phyloP scores from a whole-genome alignment of 2,113 vertebrate genomes.

The rabbit (Oryctolagus cuniculus) region DNA sequence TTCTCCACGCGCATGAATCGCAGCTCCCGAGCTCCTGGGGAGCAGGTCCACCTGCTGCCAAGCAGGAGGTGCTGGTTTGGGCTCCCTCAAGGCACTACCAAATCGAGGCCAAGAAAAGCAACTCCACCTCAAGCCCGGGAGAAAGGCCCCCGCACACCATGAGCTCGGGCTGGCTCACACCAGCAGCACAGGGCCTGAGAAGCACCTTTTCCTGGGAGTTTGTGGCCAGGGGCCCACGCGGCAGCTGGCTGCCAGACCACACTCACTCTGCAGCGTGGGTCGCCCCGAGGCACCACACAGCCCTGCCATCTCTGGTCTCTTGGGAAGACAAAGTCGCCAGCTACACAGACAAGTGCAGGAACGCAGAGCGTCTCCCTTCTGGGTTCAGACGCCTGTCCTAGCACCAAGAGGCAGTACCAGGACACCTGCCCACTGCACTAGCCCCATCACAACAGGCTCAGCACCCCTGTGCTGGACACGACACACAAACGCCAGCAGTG shows the following conservation, averaged over 20 bases:
- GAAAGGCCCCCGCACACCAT: conserved; percentile 77
- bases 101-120: conserved; percentile 75
- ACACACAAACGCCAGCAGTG: neutral
- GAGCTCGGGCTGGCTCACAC: neutral
- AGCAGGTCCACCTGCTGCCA: conserved; percentile 77
- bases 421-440: neutral
- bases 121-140: conserved; percentile 77
- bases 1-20: conserved; percentile 87
- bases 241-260: neutral
- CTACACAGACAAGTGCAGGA: no score
- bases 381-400: neutral
- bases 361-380: neutral
- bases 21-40: conserved; percentile 73
- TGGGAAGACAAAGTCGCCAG: neutral
- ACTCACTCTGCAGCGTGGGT: no score
- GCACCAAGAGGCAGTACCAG: neutral
- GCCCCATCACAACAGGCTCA: neutral
- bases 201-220: neutral
- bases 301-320: neutral
- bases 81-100: conserved; percentile 82
- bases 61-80: conserved; percentile 85
- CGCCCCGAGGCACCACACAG: neutral
- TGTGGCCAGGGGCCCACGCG: neutral
- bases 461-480: neutral
- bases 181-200: neutral